Evolutionary conservation across 2,888 invertebrate genomes (phyloP), one percentile per base, ranked within the genome.

Genomic region (Eulithis testata): DNA sequence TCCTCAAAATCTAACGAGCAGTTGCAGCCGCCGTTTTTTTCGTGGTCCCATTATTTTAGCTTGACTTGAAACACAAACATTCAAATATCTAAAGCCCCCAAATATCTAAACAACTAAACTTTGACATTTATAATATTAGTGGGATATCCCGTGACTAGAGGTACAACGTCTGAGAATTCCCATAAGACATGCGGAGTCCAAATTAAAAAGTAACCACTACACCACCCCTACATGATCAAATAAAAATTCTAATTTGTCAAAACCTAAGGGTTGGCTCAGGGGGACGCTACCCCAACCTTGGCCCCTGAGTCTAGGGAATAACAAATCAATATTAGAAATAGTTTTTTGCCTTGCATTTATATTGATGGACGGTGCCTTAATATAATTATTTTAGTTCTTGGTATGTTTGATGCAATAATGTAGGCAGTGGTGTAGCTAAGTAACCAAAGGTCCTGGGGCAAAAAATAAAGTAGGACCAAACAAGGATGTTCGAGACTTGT

Each of bases 211-310:
- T 52, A 52, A 50, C 36, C 31, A 27, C 50, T 36, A 50, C 54
- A 21, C 50, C 54, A 21, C 50, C 61, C 21, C 43, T 51, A 45
- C 37, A 51, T 58, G 59, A 68, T 72, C 68, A 68, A 72, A 72
- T 72, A 72, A 70, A 70, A 72, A 65, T 58, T 57, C 36, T 65
- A 65, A 65, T 65, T 65, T 65, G 65, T 65, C 65, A 65, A 53
- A 65, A 61, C 57, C 57, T 61, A 58, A 37, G 56, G 62, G 53
- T 7, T 40, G 47, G 21, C 31, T 14, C 37, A 6, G 11, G 36
- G 60, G 60, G 52, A 14, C 2, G 50, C 52, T 47, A 21, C 63
- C 63, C 63, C 37, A 47, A 37, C 51, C 57, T 53, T 49, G 14
- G 7, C 53, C 40, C n/a, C 21, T 5, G 52, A 6, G 27, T 14